Conservation (phyloP, 2,113 vertebrate species). For the Ramphastos sulfuratus region DNA sequence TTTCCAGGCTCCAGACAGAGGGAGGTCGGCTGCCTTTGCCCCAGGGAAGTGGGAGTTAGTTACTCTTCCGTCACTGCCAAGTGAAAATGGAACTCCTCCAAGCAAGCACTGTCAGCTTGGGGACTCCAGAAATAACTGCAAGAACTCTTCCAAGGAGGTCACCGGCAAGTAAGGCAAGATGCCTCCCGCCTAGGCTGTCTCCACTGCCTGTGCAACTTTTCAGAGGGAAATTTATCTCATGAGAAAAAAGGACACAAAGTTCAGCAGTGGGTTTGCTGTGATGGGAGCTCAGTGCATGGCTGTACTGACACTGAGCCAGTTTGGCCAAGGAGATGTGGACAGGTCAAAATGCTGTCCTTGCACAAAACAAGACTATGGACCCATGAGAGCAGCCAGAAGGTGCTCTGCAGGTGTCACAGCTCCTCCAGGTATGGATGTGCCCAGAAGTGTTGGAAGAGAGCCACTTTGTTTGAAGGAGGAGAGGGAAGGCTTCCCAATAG, state of each 20-base stretch:
- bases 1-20: neutral
- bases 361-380: neutral
- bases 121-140: neutral
- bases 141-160: neutral
- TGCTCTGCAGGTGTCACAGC: accelerated
- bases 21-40: neutral
- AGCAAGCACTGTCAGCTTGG: neutral
- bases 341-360: neutral
- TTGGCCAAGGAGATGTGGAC: neutral
- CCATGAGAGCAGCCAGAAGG: neutral
- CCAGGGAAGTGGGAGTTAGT: neutral
- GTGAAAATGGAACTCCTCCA: slow-evolving; percentile 9
- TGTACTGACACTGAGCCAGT: neutral
- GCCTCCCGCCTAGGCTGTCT: neutral
- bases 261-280: neutral
- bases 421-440: accelerated
- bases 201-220: neutral
- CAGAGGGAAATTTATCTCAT: neutral
- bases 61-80: neutral
- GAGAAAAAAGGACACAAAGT: neutral
- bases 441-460: neutral
- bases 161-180: neutral
- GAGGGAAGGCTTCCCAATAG: neutral
- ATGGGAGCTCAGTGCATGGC: accelerated
- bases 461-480: neutral